Base-by-base conservation (phyloP, 2,113 vertebrate species). In the Dendrocopos noguchii region DNA sequence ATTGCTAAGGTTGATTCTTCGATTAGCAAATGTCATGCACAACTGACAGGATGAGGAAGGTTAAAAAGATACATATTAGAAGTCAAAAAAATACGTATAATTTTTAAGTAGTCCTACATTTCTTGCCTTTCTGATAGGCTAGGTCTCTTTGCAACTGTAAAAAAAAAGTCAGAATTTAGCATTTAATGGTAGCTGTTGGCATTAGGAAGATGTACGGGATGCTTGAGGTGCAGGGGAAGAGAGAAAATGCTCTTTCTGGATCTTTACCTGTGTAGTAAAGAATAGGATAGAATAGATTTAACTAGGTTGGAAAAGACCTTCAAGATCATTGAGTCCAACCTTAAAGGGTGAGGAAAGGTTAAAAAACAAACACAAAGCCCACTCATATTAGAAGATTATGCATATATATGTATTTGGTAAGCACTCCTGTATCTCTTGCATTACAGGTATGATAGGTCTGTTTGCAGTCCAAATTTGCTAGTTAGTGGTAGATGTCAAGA, bases 31-130 rank as follows among this genome's bases (percentile, higher is more conserved):
- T 72, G 25, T 68, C 46, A 14, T 2, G 7, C 11, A 0, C 18
- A 53, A 15, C 36, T 4, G 44, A 18, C 33, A 33, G 28, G n/a
- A 42, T 52, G 55, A 60, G 15, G 12, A 12, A 14, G 56, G 27
- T 56, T 61, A 33, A 50, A 59, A 7, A 50, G 6, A 24, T 2
- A 12, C 3, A 2, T 12, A 12, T 2, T 1, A 15, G 3, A 71
- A 4, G 8, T 44, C 3, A n/a, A 73, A 68, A 68, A 53, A 9
- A 39, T 42, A 17, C 15, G 28, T 34, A 15, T 9, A 1, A 78
- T 3, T 80, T 63, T 74, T 28, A 12, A 53, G 31, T 8, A 1
- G 5, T 59, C 3, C 10, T 28, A 2, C 44, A 0, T 89, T 68
- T 76, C 47, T 87, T 63, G 39, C n/a, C 60, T 85, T 29, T 4